These are phyloP conservation scores for Poecilia velifera DNA, from an alignment of 2,797 vertebrate species.

Conservation along the genomic window DNA sequence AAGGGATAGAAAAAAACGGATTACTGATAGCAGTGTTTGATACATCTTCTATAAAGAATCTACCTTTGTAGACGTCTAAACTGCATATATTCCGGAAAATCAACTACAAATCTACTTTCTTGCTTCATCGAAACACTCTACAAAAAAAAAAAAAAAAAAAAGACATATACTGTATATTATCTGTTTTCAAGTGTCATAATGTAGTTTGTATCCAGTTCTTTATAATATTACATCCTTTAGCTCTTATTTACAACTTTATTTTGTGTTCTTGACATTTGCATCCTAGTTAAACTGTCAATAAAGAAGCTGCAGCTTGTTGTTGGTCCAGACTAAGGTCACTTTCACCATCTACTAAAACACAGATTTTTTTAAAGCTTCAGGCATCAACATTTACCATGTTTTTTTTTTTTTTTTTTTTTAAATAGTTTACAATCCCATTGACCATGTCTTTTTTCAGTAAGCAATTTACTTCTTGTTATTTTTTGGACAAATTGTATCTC, in stretches of 20 bases:
- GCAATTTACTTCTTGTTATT: background rate
- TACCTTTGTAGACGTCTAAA: background rate
- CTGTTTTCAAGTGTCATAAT: background rate
- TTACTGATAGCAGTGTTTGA: background rate
- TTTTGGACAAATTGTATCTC: background rate
- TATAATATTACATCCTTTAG: background rate
- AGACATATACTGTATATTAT: background rate
- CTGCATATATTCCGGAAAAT: background rate
- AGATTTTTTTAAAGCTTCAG: background rate
- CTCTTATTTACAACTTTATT: background rate
- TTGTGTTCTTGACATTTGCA: background rate
- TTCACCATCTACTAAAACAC: background rate
- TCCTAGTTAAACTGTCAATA: background rate
- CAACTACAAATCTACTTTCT: background rate
- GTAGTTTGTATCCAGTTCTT: background rate
- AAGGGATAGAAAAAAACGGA: background rate
- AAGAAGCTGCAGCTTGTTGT: background rate
- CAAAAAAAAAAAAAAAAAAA: no score
- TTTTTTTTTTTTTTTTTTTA: background rate
- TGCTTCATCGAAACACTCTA: background rate
- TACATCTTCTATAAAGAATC: background rate
- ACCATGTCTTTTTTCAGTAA: background rate
- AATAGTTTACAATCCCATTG: background rate
- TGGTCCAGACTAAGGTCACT: background rate
- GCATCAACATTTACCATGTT: background rate